These are phyloP conservation scores for Brenthis hecate DNA, from an alignment of 2,888 invertebrate species.

Conservation along the genomic window DNA sequence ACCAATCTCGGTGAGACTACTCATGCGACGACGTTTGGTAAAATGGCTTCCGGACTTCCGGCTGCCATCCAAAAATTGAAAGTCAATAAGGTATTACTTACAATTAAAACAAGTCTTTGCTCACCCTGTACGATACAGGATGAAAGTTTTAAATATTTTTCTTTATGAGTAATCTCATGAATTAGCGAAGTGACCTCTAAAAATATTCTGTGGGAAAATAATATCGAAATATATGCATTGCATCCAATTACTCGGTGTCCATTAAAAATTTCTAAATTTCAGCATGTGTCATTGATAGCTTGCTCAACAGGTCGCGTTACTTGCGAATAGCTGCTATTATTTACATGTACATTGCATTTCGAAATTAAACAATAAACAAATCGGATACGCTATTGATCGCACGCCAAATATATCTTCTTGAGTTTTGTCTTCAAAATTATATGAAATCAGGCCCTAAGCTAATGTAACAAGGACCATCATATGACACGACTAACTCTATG, in stretches of 20 bases:
- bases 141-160: no score
- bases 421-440: slow-evolving; percentile 1
- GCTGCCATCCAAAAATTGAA: no score
- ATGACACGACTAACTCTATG: slow-evolving; percentile 4
- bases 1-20: no score
- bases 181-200: background rate
- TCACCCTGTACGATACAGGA: no score
- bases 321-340: slow-evolving; percentile 25
- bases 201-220: slow-evolving; percentile 17
- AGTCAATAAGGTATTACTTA: no score
- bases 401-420: slow-evolving; percentile 18
- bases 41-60: no score
- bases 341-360: slow-evolving; percentile 33
- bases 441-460: slow-evolving; percentile 28
- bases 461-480: slow-evolving; percentile 19
- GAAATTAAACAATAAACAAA: slow-evolving; percentile 42
- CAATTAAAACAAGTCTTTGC: no score
- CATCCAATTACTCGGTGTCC: slow-evolving; percentile 10
- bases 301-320: slow-evolving; percentile 25
- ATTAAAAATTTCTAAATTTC: slow-evolving; percentile 25
- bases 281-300: slow-evolving; percentile 27
- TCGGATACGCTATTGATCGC: slow-evolving; percentile 40
- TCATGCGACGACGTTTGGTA: no score
- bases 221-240: slow-evolving; percentile 11
- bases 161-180: no score